Evolutionary conservation across 2,888 invertebrate species (phyloP).

Genomic region (Noctua janthe): DNA sequence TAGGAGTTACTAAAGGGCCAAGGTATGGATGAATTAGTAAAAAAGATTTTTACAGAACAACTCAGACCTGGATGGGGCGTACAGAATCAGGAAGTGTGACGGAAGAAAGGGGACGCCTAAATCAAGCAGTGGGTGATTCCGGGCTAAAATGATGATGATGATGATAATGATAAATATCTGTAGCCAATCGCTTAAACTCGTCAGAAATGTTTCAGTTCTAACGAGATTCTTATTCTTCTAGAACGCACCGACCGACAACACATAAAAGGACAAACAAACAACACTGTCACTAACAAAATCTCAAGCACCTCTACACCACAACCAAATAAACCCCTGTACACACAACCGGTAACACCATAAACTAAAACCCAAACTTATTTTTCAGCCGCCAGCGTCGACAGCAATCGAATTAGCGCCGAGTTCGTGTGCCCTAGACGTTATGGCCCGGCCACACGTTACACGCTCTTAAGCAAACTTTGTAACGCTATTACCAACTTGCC

Average conservation of each 20-base stretch:
- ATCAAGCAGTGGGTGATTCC: background rate
- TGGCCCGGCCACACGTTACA: slow-evolving; percentile 77
- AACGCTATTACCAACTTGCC: slow-evolving; percentile 79
- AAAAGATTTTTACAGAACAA: background rate
- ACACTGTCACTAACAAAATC: slow-evolving; percentile 17
- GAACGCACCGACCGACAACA: background rate
- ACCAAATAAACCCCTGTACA: slow-evolving; percentile 37
- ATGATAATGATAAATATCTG: background rate
- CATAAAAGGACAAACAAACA: background rate
- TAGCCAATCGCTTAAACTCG: background rate
- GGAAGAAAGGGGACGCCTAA: background rate
- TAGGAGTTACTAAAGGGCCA: background rate
- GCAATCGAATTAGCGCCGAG: slow-evolving; percentile 71
- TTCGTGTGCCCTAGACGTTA: slow-evolving; percentile 73
- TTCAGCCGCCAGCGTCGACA: slow-evolving; percentile 64
- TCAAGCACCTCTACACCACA: slow-evolving; percentile 28
- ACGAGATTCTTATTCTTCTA: background rate
- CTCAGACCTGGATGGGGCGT: background rate
- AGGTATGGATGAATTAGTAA: background rate
- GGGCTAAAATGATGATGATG: accelerated
- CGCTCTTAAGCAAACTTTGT: slow-evolving; percentile 80
- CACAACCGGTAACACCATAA: slow-evolving; percentile 46
- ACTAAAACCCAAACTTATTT: slow-evolving; percentile 66
- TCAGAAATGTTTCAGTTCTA: background rate
- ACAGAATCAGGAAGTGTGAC: background rate